Evolutionary conservation across 2,888 invertebrate genomes (phyloP).

Genomic region (Rapana venosa): DNA sequence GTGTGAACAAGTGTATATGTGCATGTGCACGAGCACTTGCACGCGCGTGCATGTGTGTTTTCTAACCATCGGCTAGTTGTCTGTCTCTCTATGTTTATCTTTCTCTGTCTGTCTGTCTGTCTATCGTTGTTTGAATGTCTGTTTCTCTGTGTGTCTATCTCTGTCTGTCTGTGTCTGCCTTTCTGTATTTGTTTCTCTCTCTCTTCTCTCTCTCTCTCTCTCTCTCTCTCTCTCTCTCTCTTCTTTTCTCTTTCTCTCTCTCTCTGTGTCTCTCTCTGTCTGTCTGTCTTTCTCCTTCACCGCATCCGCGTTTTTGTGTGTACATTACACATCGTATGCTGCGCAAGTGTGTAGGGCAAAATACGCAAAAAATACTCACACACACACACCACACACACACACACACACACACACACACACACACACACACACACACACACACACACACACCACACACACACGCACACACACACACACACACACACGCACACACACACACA

Average conservation of each 20-base stretch:
- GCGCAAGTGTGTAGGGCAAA: too few relatives aligned
- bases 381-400: neutral
- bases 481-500: neutral
- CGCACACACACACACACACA: neutral
- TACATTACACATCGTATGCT: too few relatives aligned
- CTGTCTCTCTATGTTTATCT: neutral
- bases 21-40: too few relatives aligned
- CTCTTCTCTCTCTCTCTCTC: neutral
- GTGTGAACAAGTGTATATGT: too few relatives aligned
- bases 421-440: neutral
- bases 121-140: neutral
- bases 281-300: neutral
- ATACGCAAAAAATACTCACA: neutral
- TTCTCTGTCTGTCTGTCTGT: neutral
- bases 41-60: neutral
- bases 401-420: constrained; percentile 6
- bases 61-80: too few relatives aligned
- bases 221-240: neutral
- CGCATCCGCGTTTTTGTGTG: too few relatives aligned
- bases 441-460: neutral
- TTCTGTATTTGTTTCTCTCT: neutral
- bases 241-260: too few relatives aligned
- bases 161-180: neutral
- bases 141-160: neutral
- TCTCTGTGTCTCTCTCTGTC: neutral